Conservation (phyloP, 2,888 invertebrate genomes). For the Leptura quadrifasciata region DNA sequence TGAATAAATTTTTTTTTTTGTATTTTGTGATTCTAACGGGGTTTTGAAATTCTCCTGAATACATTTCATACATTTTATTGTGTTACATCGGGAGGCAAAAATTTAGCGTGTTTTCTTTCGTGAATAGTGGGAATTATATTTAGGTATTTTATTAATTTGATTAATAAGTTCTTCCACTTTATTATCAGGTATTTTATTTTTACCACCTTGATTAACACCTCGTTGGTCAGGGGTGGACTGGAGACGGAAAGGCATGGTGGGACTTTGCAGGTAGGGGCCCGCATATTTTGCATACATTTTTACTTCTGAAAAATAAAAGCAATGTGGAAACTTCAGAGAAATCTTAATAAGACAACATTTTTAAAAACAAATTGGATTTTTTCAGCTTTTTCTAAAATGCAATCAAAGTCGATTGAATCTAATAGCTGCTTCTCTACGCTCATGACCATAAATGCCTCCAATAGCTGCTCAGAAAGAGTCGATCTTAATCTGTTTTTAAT, state of each 20-base stretch:
- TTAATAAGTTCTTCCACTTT: no score
- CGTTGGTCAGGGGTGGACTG: constrained; percentile 6
- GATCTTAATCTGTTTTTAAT: neutral
- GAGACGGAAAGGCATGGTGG: neutral
- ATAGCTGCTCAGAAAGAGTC: neutral
- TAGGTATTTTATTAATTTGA: no score
- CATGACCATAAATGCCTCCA: no score
- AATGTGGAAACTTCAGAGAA: neutral
- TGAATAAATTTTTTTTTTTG: no score
- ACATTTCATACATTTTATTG: no score
- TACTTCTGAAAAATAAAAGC: neutral
- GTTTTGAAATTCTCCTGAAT: no score
- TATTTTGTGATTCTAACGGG: no score
- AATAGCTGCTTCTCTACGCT: neutral
- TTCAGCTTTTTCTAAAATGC: neutral
- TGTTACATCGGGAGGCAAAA: no score
- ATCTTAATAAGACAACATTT: constrained; percentile 3
- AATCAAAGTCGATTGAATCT: constrained; percentile 3
- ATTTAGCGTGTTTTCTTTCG: no score
- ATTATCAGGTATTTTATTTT: no score
- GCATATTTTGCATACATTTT: neutral
- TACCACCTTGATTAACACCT: no score
- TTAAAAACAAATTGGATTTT: constrained; percentile 6
- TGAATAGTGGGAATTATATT: no score
- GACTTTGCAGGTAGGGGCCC: constrained; percentile 1